Evolutionary conservation across 1,140 invertebrate genomes (phyloP).

Genomic region (Himalopsyche phryganea): DNA sequence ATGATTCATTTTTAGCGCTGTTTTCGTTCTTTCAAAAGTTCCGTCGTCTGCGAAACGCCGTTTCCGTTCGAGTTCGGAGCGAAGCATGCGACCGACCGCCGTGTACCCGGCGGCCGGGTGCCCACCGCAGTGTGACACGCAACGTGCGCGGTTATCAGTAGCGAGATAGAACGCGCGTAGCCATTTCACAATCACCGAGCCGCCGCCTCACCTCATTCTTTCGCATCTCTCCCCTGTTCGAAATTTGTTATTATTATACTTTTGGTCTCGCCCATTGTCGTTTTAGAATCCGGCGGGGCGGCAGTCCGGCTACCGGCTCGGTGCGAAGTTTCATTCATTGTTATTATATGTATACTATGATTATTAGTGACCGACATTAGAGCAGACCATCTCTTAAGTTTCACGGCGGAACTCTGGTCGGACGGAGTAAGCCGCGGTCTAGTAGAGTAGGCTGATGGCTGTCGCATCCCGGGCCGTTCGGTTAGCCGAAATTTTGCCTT

Average conservation of each 20-base stretch:
- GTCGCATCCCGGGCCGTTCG: conserved; percentile 23
- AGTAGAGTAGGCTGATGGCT: conserved; percentile 26
- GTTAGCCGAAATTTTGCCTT: conserved; percentile 5
- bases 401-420: conserved; percentile 35
- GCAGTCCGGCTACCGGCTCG: conserved; percentile 24
- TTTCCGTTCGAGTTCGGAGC: no score
- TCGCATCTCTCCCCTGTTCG: conserved; percentile 2
- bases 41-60: no score
- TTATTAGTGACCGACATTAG: conserved; percentile 13
- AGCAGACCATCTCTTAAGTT: conserved; percentile 37
- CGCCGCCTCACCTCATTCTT: conserved; percentile 1
- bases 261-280: no score
- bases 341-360: no score
- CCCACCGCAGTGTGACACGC: no score
- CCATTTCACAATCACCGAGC: no score
- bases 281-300: no score
- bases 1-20: conserved; percentile 23
- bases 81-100: no score
- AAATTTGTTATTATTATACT: conserved; percentile 18
- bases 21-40: conserved; percentile 23
- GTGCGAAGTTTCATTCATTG: background rate
- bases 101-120: no score
- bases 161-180: no score
- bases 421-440: conserved; percentile 29
- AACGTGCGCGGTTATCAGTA: no score